Evolutionary conservation across 2,888 invertebrate species (phyloP), one percentile per base, ranked within the genome.

Genomic region (Microctonus aethiopoides): DNA sequence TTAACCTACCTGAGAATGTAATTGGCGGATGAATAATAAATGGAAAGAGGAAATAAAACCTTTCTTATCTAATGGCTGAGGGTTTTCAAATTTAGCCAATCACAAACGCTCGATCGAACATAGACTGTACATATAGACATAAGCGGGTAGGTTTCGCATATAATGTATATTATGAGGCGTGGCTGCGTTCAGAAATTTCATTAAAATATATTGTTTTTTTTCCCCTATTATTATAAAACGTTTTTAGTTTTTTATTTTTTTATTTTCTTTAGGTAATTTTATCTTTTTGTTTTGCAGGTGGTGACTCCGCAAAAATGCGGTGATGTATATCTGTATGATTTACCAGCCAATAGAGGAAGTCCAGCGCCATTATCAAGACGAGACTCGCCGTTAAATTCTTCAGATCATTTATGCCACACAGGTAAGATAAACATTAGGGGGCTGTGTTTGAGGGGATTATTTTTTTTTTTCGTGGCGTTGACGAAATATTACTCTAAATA

Each of bases 241-340:
- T 67, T 26, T 16, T 34, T 20, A 60, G 29, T 67, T 22, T 46
- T 52, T 52, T 22, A 46, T 67, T 61, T 54, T 61, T 66, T 56
- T 52, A 62, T 39, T 66, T 59, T 56, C 46, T 20, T 24, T 69
- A 9, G 6, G 32, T 32, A 13, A 52, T 29, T n/a, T 32, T 41
- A 20, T 20, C 29, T 54, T 20, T 20, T 16, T 64, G n/a, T 52
- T 68, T 76, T 89, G 16, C 87, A 92, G 92, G 92, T 92, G 73
- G 88, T 92, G 74, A 92, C 92, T 70, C 92, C 92, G 41, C 91
- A 92, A 84, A 91, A 91, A 85, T 90, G 90, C 86, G 92, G 93
- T 79, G 92, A 93, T 85, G 91, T 92, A 60, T 93, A 92, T 86
- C 87, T 92, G 74, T 93, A 93, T 87, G 92, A 92, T 85, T 88